Conservation (phyloP, 2,113 vertebrate genomes). For the Python bivittatus region DNA sequence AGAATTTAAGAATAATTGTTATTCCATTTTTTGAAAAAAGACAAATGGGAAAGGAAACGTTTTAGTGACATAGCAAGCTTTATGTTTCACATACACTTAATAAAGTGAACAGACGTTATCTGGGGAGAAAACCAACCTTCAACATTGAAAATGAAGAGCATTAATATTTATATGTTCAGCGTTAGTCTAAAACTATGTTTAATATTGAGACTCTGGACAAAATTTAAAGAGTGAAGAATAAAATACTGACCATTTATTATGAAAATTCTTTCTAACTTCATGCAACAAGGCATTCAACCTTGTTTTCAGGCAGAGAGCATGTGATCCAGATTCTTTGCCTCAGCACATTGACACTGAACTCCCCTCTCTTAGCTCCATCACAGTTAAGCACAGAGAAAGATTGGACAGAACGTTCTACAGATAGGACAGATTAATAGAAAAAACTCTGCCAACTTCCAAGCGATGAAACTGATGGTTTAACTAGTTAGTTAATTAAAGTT, state of each 20-base stretch:
- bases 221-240: neutral
- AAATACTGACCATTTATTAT: neutral
- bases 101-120: neutral
- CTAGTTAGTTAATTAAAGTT: neutral
- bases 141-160: neutral
- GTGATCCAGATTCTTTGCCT: neutral
- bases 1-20: neutral
- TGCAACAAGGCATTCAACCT: neutral
- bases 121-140: neutral
- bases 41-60: neutral
- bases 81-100: neutral
- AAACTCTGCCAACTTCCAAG: neutral
- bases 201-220: neutral
- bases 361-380: neutral
- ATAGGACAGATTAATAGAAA: neutral
- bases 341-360: neutral
- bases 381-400: neutral
- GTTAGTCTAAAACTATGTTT: neutral
- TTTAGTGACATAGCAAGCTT: neutral
- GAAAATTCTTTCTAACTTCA: neutral
- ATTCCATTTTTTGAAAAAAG: neutral
- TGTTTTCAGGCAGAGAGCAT: neutral
- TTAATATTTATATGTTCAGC: neutral
- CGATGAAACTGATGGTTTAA: neutral
- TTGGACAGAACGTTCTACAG: neutral